These are phyloP conservation scores for Aulostomus chinensis DNA, from an alignment of 2,797 vertebrate species.

Conservation along the genomic window DNA sequence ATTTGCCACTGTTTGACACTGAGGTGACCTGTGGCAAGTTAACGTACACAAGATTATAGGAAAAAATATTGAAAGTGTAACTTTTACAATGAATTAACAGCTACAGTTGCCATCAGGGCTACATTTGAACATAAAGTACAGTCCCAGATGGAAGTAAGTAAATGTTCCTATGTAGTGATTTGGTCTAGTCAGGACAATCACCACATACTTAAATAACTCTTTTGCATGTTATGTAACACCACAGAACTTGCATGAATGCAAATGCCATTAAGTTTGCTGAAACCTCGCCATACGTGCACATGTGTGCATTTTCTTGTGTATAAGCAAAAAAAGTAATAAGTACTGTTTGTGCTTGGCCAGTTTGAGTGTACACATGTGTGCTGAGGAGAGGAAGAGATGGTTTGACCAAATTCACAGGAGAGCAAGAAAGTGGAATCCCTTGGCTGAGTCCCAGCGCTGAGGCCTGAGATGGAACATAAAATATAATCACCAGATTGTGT, in stretches of 20 bases:
- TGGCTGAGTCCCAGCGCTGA: conserved; percentile 41
- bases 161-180: conserved; percentile 9
- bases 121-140: neutral
- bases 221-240: conserved; percentile 13
- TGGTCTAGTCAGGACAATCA: conserved; percentile 8
- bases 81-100: no score
- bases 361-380: conserved; percentile 5
- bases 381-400: conserved; percentile 26
- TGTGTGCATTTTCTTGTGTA: no score
- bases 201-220: conserved; percentile 27
- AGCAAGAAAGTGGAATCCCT: conserved; percentile 34
- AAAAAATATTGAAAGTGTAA: no score
- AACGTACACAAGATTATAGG: neutral
- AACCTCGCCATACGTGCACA: conserved; percentile 3
- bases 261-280: conserved; percentile 19
- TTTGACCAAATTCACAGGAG: conserved; percentile 44
- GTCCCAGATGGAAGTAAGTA: neutral
- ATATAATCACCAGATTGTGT: conserved; percentile 37
- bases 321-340: conserved; percentile 12
- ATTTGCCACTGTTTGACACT: neutral
- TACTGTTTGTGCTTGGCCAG: neutral
- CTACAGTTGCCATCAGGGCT: no score
- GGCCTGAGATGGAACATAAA: conserved; percentile 43
- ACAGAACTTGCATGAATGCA: conserved; percentile 15
- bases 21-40: neutral